A percentile compares a stretch with the other conserved stretches of the same genome.
Conservation (phyloP, 2,888 invertebrate species). For the Neoaliturus tenellus region DNA sequence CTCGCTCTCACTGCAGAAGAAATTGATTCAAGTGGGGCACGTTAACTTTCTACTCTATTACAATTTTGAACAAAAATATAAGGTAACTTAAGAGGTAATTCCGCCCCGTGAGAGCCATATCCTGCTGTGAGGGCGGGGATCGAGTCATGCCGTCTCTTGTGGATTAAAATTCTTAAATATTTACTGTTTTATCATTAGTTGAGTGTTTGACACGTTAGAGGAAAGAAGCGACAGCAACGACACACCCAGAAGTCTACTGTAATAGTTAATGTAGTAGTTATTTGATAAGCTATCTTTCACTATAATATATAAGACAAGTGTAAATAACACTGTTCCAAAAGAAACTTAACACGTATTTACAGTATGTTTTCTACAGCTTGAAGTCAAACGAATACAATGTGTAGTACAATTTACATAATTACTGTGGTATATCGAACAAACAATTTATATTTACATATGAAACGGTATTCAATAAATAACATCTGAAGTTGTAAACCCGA, state of each 20-base stretch:
- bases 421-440: constrained; percentile 49
- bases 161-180: constrained; percentile 26
- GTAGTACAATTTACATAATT: constrained; percentile 54
- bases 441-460: constrained; percentile 48
- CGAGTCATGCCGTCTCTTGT: too few relatives aligned
- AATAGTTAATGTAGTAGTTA: constrained; percentile 48
- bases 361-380: constrained; percentile 51
- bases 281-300: constrained; percentile 49
- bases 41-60: too few relatives aligned
- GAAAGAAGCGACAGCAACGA: constrained; percentile 49
- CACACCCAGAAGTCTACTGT: constrained; percentile 54
- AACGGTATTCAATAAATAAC: constrained; percentile 27
- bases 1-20: too few relatives aligned
- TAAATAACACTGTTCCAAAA: constrained; percentile 42
- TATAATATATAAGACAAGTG: constrained; percentile 52
- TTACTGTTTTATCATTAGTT: constrained; percentile 47
- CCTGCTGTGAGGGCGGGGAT: too few relatives aligned
- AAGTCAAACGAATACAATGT: constrained; percentile 46
- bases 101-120: too few relatives aligned
- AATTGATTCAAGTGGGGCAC: too few relatives aligned
- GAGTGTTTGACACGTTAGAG: background rate
- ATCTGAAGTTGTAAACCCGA: constrained; percentile 38
- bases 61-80: too few relatives aligned
- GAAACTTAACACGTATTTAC: constrained; percentile 55
- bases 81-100: too few relatives aligned